phyloP scores from a whole-genome alignment of 2,888 invertebrate genomes.

The Phragmatobia fuliginosa region DNA sequence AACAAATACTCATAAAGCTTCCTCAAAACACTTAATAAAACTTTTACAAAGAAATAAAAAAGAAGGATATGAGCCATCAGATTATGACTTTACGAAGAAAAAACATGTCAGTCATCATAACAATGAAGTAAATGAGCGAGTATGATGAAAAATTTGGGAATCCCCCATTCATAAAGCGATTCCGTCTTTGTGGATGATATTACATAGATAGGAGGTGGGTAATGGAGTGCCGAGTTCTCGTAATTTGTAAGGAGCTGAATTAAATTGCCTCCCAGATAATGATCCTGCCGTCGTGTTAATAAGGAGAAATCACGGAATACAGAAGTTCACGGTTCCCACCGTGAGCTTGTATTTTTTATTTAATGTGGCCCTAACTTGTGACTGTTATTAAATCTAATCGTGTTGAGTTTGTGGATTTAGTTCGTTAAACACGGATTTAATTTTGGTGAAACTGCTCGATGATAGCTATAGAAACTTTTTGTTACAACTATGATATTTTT shows the following conservation, averaged over 20 bases:
- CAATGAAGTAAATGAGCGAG: constrained; percentile 33
- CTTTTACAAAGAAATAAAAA: neutral
- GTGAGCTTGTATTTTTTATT: constrained; percentile 31
- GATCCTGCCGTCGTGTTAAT: constrained; percentile 53
- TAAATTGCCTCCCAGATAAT: constrained; percentile 58
- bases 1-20: neutral
- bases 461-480: neutral
- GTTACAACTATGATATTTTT: no score
- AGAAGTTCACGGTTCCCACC: constrained; percentile 22
- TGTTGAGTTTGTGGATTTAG: constrained; percentile 29
- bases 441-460: neutral
- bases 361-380: constrained; percentile 21
- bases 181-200: constrained; percentile 44
- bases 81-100: constrained; percentile 22
- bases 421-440: constrained; percentile 30
- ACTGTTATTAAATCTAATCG: constrained; percentile 37
- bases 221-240: constrained; percentile 58
- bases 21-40: neutral
- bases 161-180: constrained; percentile 49
- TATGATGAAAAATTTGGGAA: constrained; percentile 47
- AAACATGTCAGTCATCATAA: constrained; percentile 37
- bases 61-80: constrained; percentile 17
- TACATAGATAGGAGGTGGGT: constrained; percentile 52
- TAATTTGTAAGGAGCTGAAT: constrained; percentile 61
- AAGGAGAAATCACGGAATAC: constrained; percentile 53